These are phyloP conservation scores for Acanthopleura granulata DNA, from an alignment of 2,888 invertebrate genomes.

Conservation along the genomic window DNA sequence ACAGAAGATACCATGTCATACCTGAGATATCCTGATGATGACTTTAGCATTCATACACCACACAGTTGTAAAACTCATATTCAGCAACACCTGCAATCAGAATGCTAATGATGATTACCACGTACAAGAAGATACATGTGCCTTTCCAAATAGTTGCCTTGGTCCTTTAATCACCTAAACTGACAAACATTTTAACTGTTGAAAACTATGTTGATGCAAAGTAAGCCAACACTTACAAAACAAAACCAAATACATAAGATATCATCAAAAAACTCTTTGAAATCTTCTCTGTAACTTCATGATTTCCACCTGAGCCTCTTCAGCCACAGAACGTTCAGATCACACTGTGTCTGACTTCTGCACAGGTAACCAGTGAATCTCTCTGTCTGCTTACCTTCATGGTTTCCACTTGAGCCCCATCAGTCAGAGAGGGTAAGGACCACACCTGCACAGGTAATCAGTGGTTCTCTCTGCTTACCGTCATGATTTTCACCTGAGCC, in stretches of 20 bases:
- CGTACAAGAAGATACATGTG: too few relatives aligned
- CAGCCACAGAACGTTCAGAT: conserved; percentile 82
- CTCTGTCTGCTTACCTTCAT: conserved; percentile 76
- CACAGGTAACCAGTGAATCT: conserved; percentile 92
- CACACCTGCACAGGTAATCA: background rate
- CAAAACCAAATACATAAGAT: too few relatives aligned
- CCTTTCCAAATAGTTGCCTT: too few relatives aligned
- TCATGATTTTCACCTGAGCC: conserved; percentile 80
- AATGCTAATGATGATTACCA: too few relatives aligned
- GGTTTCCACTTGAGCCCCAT: conserved; percentile 85
- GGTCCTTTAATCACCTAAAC: too few relatives aligned
- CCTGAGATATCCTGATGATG: conserved; percentile 87
- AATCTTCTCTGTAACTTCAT: conserved; percentile 76
- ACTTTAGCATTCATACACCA: conserved; percentile 91
- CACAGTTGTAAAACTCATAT: conserved; percentile 88
- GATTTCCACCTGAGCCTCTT: conserved; percentile 85
- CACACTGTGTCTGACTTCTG: conserved; percentile 89
- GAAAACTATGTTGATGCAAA: too few relatives aligned
- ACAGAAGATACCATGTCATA: conserved; percentile 75
- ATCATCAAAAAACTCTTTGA: too few relatives aligned
- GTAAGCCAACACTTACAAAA: too few relatives aligned
- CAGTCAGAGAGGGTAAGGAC: conserved; percentile 77
- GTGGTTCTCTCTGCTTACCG: conserved; percentile 72
- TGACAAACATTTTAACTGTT: too few relatives aligned
- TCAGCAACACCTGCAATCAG: conserved; percentile 78